Percentiles rank a stretch among this genome's conserved stretches.
These are phyloP conservation scores for Pagrus major DNA, from an alignment of 2,113 vertebrate species.

Conservation along the genomic window DNA sequence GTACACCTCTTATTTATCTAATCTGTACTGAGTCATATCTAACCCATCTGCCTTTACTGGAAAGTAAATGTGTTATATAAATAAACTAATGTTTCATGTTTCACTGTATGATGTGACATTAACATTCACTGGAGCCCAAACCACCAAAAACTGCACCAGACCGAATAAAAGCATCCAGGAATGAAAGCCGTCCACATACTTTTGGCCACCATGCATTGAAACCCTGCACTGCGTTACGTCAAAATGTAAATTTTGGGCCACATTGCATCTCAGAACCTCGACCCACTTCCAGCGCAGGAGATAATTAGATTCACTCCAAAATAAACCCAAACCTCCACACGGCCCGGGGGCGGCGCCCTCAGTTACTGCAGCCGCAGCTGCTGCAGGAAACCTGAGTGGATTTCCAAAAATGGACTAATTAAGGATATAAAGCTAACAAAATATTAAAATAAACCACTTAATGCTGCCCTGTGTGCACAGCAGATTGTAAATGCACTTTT, in stretches of 20 bases:
- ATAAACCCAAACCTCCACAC: constrained; percentile 19
- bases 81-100: no score
- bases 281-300: constrained; percentile 41
- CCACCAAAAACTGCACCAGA: background rate
- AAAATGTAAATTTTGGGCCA: background rate
- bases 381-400: background rate
- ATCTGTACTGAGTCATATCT: no score
- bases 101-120: background rate
- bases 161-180: background rate
- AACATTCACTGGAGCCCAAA: background rate
- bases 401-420: constrained; percentile 22
- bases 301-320: constrained; percentile 34
- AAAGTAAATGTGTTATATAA: no score
- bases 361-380: constrained; percentile 1
- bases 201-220: background rate
- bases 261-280: constrained; percentile 10
- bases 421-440: constrained; percentile 15
- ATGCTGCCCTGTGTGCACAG: background rate
- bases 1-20: no score
- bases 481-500: constrained; percentile 18
- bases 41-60: no score
- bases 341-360: background rate
- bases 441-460: constrained; percentile 19
- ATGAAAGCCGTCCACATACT: background rate
- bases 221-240: background rate